Evolutionary conservation across 2,888 invertebrate genomes (phyloP), one percentile per base, ranked within the genome.

Genomic region (Polydrusus tereticollis): DNA sequence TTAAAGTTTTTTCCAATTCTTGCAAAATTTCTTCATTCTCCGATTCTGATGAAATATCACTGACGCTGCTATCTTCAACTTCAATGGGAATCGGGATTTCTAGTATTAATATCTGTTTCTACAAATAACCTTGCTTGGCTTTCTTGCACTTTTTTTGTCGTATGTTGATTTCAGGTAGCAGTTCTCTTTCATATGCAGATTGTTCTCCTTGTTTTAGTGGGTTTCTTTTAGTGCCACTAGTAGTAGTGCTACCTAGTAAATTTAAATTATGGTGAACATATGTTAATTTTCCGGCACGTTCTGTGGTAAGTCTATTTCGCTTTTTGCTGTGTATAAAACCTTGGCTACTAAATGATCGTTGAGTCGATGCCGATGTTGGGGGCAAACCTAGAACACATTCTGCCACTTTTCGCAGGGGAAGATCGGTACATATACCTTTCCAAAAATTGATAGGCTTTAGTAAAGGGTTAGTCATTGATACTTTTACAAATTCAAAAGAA

Each of bases 261-360:
- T 41, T 41, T 8, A 41, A 26, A 38, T 63, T 47, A 63, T 63
- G 63, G 14, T 43, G 12, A 26, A 63, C 33, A 50, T 47, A 63
- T 6, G 43, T 63, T 16, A 63, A 8, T 18, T 47, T 63, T 2
- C 26, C 45, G 12, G 63, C 63, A 6, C 47, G 43, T 2, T 47
- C 47, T 47, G 38, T 63, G n/a, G 45, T 63, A n/a, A 63, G 36
- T 33, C 47, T 7, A 29, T 63, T 50, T 47, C 47, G 5, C 33
- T 16, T 63, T 50, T 50, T 47, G 18, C 23, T 23, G 50, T 63
- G 63, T 6, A 63, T 47, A 12, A 63, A 62, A 16, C 43, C 43
- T 23, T 63, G 20, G 8, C 41, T 23, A 38, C 47, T 63, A 50
- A 63, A 45, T 23, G 20, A 20, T 5, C 63, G 63, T 20, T 63